Evolutionary conservation across 2,113 vertebrate genomes (phyloP).

Genomic region (Neogobius melanostomus): DNA sequence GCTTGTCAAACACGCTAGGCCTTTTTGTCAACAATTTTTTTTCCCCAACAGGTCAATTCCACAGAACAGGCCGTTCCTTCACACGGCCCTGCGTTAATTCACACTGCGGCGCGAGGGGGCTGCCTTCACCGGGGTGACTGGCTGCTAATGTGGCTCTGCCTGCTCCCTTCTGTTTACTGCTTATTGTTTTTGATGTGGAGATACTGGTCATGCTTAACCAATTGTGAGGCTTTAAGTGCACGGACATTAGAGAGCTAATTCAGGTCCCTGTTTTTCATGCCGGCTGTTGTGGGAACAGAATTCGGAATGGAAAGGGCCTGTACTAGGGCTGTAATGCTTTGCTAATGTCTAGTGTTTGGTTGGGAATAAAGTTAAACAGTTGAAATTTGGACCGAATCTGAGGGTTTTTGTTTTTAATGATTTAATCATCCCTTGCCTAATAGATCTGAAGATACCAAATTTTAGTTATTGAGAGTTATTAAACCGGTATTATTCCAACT

Average conservation of each 20-base stretch:
- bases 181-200: slow-evolving; percentile 48
- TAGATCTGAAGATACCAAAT: too few species aligned
- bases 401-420: too few species aligned
- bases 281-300: slow-evolving; percentile 15
- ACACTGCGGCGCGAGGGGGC: slow-evolving; percentile 36
- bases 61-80: slow-evolving; percentile 17
- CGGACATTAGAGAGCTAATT: slow-evolving; percentile 49
- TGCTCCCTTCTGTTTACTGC: slow-evolving; percentile 31
- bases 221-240: slow-evolving; percentile 44
- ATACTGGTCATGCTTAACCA: slow-evolving; percentile 59
- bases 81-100: slow-evolving; percentile 29
- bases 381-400: too few species aligned
- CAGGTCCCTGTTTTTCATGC: slow-evolving; percentile 31
- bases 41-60: slow-evolving; percentile 35
- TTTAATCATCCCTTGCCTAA: too few species aligned
- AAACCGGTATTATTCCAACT: too few species aligned
- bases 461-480: too few species aligned
- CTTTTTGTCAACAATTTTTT: slow-evolving; percentile 51
- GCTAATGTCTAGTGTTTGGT: not conserved
- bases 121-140: slow-evolving; percentile 19
- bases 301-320: not conserved
- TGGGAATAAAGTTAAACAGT: not conserved
- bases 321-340: not conserved
- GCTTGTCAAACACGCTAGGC: slow-evolving; percentile 40
- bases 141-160: slow-evolving; percentile 32